Evolutionary conservation across 2,797 vertebrate species (phyloP).

Genomic region (Tamandua tetradactyla): DNA sequence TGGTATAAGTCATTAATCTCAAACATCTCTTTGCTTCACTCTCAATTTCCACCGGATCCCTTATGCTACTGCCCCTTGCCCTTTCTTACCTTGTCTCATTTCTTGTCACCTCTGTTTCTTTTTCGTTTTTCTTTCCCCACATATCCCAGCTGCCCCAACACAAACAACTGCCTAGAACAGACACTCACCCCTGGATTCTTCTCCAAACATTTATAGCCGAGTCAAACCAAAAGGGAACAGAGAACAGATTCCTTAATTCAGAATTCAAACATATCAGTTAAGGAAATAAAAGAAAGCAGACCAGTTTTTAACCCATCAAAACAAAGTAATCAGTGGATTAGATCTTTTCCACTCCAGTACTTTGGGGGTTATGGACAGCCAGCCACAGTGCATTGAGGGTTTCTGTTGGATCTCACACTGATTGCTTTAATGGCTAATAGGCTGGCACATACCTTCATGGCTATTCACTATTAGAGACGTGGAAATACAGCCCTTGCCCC

Average conservation of each 20-base stretch:
- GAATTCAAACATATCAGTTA: constrained; percentile 6
- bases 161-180: constrained; percentile 31
- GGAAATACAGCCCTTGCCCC: neutral
- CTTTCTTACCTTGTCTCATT: neutral
- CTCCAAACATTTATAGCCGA: neutral
- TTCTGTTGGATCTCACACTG: neutral
- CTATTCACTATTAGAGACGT: neutral
- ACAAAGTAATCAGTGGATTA: neutral
- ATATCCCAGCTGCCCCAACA: neutral
- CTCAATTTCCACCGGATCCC: constrained; percentile 13
- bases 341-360: neutral
- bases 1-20: neutral
- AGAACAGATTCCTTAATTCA: constrained; percentile 35
- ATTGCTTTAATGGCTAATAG: neutral
- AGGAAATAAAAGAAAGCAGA: constrained; percentile 23
- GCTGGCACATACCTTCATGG: neutral
- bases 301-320: neutral
- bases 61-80: neutral
- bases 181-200: neutral
- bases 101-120: neutral
- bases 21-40: neutral
- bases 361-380: neutral
- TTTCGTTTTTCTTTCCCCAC: neutral
- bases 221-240: constrained; percentile 26
- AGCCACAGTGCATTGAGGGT: neutral